Percentiles rank a stretch among this genome's conserved stretches.
Evolutionary conservation across 2,797 vertebrate species (phyloP).

Genomic region (Lithobates pipiens): DNA sequence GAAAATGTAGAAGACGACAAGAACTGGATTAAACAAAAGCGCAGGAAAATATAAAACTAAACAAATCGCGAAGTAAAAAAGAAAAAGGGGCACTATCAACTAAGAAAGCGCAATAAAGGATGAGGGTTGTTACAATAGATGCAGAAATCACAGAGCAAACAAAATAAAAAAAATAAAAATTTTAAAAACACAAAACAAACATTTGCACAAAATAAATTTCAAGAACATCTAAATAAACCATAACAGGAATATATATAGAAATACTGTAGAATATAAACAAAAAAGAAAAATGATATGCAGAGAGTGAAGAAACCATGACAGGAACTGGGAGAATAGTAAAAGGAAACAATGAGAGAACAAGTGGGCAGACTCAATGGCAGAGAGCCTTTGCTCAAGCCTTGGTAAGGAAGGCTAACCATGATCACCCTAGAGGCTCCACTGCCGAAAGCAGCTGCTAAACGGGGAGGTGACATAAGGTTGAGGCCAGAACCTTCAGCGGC

Average conservation of each 20-base stretch:
- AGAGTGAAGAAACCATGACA: background rate
- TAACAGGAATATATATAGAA: no score
- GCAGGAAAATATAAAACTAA: background rate
- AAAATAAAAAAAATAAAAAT: background rate
- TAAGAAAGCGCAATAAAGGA: background rate
- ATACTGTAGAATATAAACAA: no score
- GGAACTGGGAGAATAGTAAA: background rate
- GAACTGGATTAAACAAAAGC: background rate
- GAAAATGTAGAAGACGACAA: background rate
- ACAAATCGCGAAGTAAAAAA: no score
- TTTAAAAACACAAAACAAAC: no score
- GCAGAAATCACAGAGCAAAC: background rate
- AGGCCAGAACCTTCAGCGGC: conserved; percentile 17
- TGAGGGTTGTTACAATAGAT: background rate
- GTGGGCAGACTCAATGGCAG: conserved; percentile 1
- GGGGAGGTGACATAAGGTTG: conserved; percentile 6
- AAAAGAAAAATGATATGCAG: background rate
- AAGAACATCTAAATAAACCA: no score
- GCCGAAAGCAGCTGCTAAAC: conserved; percentile 25
- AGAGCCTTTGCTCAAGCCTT: conserved; percentile 36
- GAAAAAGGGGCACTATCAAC: background rate
- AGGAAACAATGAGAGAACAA: background rate
- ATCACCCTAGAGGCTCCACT: conserved; percentile 25
- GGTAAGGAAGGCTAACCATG: conserved; percentile 13
- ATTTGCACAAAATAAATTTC: no score